phyloP scores from a whole-genome alignment of 2,888 invertebrate genomes.

The Formica aserva region DNA sequence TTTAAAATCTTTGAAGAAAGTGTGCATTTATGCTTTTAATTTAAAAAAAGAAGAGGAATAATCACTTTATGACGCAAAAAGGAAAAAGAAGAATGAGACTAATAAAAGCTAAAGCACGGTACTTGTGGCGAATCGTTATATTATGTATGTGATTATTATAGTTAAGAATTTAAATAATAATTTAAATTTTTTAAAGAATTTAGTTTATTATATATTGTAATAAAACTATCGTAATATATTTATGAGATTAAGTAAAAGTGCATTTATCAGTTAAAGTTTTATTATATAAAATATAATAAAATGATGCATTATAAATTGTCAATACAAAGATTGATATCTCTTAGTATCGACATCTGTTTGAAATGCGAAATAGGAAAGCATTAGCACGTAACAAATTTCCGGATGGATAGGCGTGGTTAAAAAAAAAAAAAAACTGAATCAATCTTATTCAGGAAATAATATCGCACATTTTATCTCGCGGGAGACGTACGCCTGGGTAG shows the following conservation, averaged over 20 bases:
- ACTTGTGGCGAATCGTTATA: too few relatives aligned
- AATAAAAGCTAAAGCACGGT: too few relatives aligned
- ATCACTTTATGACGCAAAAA: neutral
- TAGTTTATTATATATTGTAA: too few relatives aligned
- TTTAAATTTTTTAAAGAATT: too few relatives aligned
- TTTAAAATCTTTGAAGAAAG: neutral
- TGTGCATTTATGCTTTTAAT: neutral
- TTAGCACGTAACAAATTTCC: neutral
- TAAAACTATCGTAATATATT: neutral
- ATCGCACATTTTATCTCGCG: neutral
- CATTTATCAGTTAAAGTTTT: neutral
- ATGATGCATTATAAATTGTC: neutral
- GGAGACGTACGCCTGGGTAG: neutral
- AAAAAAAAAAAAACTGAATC: conserved; percentile 38
- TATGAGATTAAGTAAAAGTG: neutral
- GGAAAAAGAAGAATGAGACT: too few relatives aligned
- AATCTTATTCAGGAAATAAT: conserved; percentile 54
- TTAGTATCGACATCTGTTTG: neutral
- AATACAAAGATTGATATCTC: neutral
- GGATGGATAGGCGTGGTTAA: neutral
- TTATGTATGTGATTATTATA: too few relatives aligned
- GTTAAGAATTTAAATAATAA: too few relatives aligned
- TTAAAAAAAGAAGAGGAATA: neutral
- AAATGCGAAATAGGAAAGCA: neutral
- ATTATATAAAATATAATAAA: neutral